Evolutionary conservation across 2,888 invertebrate genomes (phyloP).

Genomic region (Mesodorylaimus sp.): DNA sequence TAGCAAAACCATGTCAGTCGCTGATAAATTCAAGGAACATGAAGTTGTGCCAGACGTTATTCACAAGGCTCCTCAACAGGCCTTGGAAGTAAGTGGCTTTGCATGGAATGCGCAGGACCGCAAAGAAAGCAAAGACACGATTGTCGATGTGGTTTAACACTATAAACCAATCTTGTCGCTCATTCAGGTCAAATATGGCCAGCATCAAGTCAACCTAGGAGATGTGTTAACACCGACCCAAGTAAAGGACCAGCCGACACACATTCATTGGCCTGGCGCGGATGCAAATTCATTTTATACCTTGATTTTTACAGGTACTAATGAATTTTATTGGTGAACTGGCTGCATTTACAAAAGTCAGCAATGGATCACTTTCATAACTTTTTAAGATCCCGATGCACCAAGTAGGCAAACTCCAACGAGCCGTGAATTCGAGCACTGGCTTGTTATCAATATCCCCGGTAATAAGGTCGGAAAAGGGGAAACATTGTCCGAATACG

Average conservation of each 20-base stretch:
- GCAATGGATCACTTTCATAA: too few relatives aligned
- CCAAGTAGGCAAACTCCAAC: conserved; percentile 61
- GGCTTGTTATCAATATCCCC: conserved; percentile 69
- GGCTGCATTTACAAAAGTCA: too few relatives aligned
- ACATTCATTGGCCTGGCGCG: conserved; percentile 46
- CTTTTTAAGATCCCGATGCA: conserved; percentile 70
- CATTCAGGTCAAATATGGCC: conserved; percentile 23
- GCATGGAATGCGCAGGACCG: too few relatives aligned
- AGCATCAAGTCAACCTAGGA: conserved; percentile 37
- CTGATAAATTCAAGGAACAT: conserved; percentile 1
- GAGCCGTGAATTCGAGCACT: conserved; percentile 71
- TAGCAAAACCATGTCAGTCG: neutral
- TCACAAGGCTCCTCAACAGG: neutral
- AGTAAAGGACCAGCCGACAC: conserved; percentile 47
- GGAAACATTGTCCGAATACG: conserved; percentile 52
- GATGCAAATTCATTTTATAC: conserved; percentile 45
- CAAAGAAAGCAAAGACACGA: too few relatives aligned
- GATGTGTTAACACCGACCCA: conserved; percentile 55
- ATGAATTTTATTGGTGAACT: too few relatives aligned
- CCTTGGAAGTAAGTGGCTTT: neutral
- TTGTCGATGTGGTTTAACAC: too few relatives aligned
- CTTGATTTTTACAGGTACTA: conserved; percentile 63
- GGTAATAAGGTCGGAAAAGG: conserved; percentile 50
- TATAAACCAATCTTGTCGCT: too few relatives aligned
- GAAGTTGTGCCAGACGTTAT: conserved; percentile 1